phyloP scores from a whole-genome alignment of 1,140 invertebrate genomes.

The Portunus trituberculatus region DNA sequence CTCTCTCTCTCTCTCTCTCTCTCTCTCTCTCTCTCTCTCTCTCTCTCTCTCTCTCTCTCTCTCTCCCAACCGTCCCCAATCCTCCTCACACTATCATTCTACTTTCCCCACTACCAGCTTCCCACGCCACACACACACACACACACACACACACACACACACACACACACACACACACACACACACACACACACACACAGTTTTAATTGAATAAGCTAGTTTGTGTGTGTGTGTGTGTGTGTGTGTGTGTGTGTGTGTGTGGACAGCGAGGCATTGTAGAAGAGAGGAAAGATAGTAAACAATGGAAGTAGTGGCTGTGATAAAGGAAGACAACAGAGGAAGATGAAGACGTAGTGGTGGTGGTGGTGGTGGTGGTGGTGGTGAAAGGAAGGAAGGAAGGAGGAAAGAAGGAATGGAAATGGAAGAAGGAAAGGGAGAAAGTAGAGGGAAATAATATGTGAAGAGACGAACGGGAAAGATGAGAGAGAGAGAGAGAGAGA shows the following conservation, averaged over 20 bases:
- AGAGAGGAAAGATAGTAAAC: neutral
- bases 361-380: neutral
- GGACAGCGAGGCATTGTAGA: neutral
- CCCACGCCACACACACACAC: neutral
- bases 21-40: neutral
- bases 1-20: neutral
- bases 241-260: neutral
- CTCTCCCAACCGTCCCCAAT: neutral
- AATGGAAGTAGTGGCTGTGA: neutral
- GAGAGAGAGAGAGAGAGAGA: neutral
- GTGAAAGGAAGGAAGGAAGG: neutral
- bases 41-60: neutral
- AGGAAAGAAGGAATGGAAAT: neutral
- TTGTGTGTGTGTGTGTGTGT: neutral
- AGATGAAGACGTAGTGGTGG: neutral
- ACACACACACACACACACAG: too few species aligned
- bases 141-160: too few species aligned
- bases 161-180: too few species aligned
- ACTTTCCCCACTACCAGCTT: neutral
- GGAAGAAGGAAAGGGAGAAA: constrained; percentile 2
- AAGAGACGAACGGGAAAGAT: neutral
- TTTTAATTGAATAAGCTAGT: neutral
- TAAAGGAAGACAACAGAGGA: too few species aligned
- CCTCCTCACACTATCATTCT: neutral
- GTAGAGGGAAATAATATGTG: neutral